Base-by-base conservation (phyloP, 2,888 invertebrate species). In the Chrysina gloriosa region DNA sequence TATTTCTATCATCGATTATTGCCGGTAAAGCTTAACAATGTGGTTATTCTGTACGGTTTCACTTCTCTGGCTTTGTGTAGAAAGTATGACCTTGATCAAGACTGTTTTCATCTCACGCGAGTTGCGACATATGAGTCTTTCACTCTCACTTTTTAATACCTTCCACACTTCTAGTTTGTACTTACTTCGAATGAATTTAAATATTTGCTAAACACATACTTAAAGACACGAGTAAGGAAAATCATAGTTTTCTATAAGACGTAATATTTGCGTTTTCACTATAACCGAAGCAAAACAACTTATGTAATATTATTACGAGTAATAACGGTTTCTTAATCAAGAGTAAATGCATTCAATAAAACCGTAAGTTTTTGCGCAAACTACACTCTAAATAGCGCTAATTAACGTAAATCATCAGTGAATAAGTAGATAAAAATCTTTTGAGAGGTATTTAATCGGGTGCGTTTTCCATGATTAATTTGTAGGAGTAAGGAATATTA, bases 41-140 rank as follows among this genome's bases (percentile, higher is more conserved):
- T 19, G 31, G 19, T 31, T 52, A 47, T 31, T 16, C 34, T 34
- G 23, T 61, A 25, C 39, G 42, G 42, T 61, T 61, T 61, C 58
- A 61, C 58, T 42, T 61, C 39, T 27, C 14, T n/a, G 11, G 36
- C 16, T 21, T n/a, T 7, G 27, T 42, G 23, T 61, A 61, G 58
- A 61, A 61, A 61, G 58, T 61, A 34, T 58, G 42, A 45, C 58
- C 58, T 61, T 61, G 42, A 61, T 61, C 58, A 27, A 61, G 21
- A 61, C 42, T 16, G 42, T 61, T 61, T 61, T 61, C 42, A 61
- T 61, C 58, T 61, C 58, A 29, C n/a, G 16, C 29, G 25, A 27
- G 19, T 61, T 61, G 42, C 58, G 42, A 61, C 42, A 61, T 61
- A 42, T 14, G 6, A 19, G 14, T 61, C 58, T 61, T 61, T 61